Conservation (phyloP, 1,140 invertebrate genomes). For the Drosophila nigrodunni region DNA sequence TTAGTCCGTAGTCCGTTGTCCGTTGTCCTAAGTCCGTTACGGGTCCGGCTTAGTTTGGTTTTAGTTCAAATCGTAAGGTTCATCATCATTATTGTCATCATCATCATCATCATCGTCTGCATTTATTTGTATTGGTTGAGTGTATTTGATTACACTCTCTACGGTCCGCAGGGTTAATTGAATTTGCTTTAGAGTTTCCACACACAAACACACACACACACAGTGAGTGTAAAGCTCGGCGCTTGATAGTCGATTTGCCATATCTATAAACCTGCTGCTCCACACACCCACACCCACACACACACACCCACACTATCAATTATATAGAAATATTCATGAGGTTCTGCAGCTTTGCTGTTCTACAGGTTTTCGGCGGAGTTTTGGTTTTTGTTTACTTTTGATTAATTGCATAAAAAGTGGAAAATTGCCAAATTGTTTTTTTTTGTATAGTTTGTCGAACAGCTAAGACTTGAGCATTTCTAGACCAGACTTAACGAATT, state of each 20-base stretch:
- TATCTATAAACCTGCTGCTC: constrained; percentile 41
- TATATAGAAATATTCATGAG: constrained; percentile 41
- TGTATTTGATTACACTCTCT: constrained; percentile 80
- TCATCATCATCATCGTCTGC: constrained; percentile 18
- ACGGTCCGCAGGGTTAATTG: constrained; percentile 80
- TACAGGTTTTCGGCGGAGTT: not conserved
- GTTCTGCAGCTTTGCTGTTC: not conserved
- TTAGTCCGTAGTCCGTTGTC: constrained; percentile 20
- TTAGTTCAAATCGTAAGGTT: constrained; percentile 39
- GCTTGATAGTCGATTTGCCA: constrained; percentile 43
- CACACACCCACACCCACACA: constrained; percentile 2
- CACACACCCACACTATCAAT: not conserved
- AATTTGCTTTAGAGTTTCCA: constrained; percentile 73
- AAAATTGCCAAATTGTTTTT: constrained; percentile 51
- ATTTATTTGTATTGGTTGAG: constrained; percentile 79
- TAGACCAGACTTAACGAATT: not conserved
- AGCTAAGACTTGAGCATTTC: constrained; percentile 10
- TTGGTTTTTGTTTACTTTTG: constrained; percentile 44
- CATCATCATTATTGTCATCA: constrained; percentile 10
- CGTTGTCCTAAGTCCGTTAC: constrained; percentile 28
- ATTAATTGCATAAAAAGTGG: constrained; percentile 57
- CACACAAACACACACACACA: constrained; percentile 9
- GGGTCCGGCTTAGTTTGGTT: constrained; percentile 48
- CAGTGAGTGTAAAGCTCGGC: not conserved
- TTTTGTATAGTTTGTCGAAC: constrained; percentile 23